Conservation (phyloP, 2,888 invertebrate genomes). For the Clusia tigrina region DNA sequence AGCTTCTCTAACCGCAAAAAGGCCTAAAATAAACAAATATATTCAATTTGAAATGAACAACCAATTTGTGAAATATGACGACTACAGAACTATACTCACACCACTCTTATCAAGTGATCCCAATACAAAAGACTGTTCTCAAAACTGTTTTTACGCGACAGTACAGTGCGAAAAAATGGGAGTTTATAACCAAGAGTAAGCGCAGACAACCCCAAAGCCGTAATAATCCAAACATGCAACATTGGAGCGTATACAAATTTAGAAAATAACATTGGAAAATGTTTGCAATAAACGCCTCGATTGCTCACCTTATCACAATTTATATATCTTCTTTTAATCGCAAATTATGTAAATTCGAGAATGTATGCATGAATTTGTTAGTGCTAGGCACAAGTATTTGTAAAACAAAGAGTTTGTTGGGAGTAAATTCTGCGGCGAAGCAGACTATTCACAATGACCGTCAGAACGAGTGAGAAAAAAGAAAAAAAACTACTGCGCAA, state of each 20-base stretch:
- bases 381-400: no score
- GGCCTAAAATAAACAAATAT: no score
- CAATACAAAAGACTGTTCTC: neutral
- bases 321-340: neutral
- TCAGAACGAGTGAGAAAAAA: neutral
- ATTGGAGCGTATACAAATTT: neutral
- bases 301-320: neutral
- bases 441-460: neutral
- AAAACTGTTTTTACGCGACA: neutral
- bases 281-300: no score
- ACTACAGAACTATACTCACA: no score
- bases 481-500: slow-evolving; percentile 5
- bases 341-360: neutral
- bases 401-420: no score
- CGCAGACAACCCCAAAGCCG: neutral
- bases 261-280: no score
- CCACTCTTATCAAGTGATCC: neutral
- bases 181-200: neutral
- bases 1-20: no score
- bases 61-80: no score
- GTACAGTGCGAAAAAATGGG: neutral
- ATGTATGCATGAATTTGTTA: no score
- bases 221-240: neutral
- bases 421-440: neutral
- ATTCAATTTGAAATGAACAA: no score